Evolutionary conservation across 2,113 vertebrate species (phyloP).

Genomic region (Takifugu bimaculatus): DNA sequence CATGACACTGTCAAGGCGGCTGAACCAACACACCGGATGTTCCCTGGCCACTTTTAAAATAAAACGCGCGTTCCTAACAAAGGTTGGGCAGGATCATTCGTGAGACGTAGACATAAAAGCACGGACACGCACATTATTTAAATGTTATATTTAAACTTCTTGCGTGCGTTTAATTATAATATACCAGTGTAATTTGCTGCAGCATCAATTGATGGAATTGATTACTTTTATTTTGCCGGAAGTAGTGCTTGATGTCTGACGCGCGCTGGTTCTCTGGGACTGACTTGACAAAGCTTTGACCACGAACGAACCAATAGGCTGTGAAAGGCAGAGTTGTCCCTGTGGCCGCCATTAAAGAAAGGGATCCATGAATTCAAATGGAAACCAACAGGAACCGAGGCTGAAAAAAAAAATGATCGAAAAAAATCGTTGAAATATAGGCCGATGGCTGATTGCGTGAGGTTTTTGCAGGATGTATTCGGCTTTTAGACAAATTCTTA

Average conservation of each 20-base stretch:
- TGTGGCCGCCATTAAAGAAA: constrained; percentile 99
- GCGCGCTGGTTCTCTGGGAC: neutral
- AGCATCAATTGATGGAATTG: accelerated
- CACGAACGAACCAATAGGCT: constrained; percentile 81
- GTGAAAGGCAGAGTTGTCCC: constrained; percentile 86
- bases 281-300: constrained; percentile 71
- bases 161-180: neutral
- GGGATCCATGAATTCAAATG: constrained; percentile 95
- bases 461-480: constrained; percentile 64
- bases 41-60: constrained; percentile 18
- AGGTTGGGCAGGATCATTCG: too few relatives aligned
- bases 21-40: accelerated
- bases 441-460: constrained; percentile 55
- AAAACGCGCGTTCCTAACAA: neutral
- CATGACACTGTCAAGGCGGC: constrained; percentile 42
- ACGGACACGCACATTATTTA: neutral
- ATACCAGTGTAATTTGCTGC: accelerated
- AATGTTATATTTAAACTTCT: neutral
- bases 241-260: neutral
- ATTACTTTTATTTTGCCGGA: constrained; percentile 44
- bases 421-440: constrained; percentile 59
- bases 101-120: neutral
- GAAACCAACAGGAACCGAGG: constrained; percentile 80
- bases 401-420: constrained; percentile 66
- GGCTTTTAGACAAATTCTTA: constrained; percentile 61